phyloP scores from a whole-genome alignment of 2,113 vertebrate species.

The Osmerus eperlanus region DNA sequence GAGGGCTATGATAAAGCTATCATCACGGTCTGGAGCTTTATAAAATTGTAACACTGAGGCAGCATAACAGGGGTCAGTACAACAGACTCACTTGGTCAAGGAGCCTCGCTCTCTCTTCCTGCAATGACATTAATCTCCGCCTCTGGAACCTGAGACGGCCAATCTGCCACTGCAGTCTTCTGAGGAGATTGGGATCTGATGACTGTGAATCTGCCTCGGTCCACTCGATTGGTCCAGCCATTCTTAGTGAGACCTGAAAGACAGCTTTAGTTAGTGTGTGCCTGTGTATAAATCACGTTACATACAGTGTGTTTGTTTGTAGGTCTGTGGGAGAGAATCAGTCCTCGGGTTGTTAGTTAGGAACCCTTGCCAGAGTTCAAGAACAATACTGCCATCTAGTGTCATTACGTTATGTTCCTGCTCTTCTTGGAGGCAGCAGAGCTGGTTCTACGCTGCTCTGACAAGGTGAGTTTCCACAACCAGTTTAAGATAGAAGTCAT shows the following conservation, averaged over 20 bases:
- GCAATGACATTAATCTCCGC: constrained; percentile 58
- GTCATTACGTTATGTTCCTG: too few species aligned
- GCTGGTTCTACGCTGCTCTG: too few species aligned
- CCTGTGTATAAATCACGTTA: background rate
- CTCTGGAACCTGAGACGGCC: constrained; percentile 61
- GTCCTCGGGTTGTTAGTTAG: too few species aligned
- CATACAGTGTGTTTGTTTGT: background rate
- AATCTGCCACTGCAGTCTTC: constrained; percentile 67
- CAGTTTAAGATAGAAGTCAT: too few species aligned
- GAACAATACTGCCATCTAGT: constrained; percentile 32
- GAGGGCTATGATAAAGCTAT: background rate
- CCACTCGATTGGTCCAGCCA: constrained; percentile 2
- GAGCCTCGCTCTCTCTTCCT: constrained; percentile 55
- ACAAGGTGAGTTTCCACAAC: too few species aligned
- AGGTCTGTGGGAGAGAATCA: too few species aligned
- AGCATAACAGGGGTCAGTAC: background rate
- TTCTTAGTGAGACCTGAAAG: background rate
- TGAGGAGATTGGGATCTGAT: constrained; percentile 30
- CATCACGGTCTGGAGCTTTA: background rate
- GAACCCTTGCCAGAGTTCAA: background rate
- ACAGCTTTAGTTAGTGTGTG: background rate
- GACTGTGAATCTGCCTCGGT: constrained; percentile 10
- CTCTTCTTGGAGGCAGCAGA: too few species aligned
- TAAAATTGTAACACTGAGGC: background rate
- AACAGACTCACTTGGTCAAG: constrained; percentile 58